These are phyloP conservation scores for Diorhabda elongata DNA, from an alignment of 1,140 invertebrate genomes.

Conservation along the genomic window DNA sequence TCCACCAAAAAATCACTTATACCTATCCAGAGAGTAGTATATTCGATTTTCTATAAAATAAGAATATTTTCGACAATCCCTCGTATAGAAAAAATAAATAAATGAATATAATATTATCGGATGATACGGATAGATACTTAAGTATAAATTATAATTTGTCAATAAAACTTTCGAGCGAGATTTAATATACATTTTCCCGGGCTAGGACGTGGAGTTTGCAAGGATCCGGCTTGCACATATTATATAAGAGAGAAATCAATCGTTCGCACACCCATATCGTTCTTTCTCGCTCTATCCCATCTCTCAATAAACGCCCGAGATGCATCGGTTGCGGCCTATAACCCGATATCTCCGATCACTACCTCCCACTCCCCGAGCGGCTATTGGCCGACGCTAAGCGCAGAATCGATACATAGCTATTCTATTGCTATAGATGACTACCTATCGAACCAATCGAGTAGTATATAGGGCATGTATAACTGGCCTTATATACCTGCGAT, in stretches of 20 bases:
- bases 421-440: conserved; percentile 50
- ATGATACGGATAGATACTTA: no score
- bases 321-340: conserved; percentile 19
- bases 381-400: conserved; percentile 40
- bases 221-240: conserved; percentile 5
- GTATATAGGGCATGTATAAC: conserved; percentile 36
- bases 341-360: conserved; percentile 18
- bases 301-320: conserved; percentile 14
- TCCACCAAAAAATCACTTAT: neutral
- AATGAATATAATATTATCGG: no score
- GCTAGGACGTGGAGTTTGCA: neutral
- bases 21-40: no score
- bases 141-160: neutral
- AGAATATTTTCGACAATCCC: no score
- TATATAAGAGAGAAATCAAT: conserved; percentile 17
- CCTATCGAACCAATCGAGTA: conserved; percentile 47
- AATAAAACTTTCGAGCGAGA: neutral
- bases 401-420: conserved; percentile 48
- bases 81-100: no score
- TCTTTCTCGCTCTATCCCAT: conserved; percentile 18
- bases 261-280: conserved; percentile 19
- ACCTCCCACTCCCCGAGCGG: conserved; percentile 18
- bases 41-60: no score
- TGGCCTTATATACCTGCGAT: conserved; percentile 15
- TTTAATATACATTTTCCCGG: neutral